Percentiles rank a stretch among this genome's conserved stretches.
phyloP scores from a whole-genome alignment of 2,888 invertebrate genomes.

The Myathropa florea region DNA sequence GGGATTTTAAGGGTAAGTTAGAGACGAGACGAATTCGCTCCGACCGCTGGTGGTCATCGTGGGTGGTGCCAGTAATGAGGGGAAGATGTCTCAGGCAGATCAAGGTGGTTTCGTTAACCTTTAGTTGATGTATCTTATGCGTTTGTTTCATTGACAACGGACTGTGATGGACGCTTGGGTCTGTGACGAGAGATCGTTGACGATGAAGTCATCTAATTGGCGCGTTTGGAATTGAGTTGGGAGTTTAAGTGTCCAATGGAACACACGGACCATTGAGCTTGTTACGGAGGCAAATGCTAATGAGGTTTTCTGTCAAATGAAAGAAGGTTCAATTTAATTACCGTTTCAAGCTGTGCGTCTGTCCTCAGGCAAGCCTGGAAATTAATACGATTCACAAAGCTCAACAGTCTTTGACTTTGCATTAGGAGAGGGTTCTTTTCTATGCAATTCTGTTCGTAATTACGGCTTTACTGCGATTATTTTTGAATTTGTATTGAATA shows the following conservation, averaged over 20 bases:
- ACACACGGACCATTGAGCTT: not conserved
- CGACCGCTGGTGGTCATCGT: not conserved
- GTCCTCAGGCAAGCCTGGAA: not conserved
- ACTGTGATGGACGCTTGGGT: not conserved
- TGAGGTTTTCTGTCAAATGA: not conserved
- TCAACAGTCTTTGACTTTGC: not conserved
- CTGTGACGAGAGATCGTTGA: not conserved
- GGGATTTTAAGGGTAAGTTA: constrained; percentile 95
- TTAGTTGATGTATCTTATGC: not conserved
- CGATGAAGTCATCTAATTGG: constrained; percentile 18
- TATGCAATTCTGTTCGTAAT: no score
- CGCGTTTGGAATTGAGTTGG: not conserved
- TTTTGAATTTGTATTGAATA: no score
- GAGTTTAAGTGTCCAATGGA: not conserved
- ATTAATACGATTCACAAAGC: not conserved
- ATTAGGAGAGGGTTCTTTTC: not conserved
- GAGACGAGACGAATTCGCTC: constrained; percentile 21
- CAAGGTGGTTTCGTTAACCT: not conserved
- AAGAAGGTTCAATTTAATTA: not conserved
- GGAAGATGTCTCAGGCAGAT: not conserved
- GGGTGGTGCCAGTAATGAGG: constrained; percentile 8
- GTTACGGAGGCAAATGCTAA: not conserved
- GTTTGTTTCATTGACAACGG: constrained; percentile 1
- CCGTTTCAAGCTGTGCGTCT: not conserved
- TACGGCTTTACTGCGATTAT: no score